These are phyloP conservation scores for Ctenodactylus gundi DNA, from an alignment of 2,113 vertebrate genomes.

Conservation along the genomic window DNA sequence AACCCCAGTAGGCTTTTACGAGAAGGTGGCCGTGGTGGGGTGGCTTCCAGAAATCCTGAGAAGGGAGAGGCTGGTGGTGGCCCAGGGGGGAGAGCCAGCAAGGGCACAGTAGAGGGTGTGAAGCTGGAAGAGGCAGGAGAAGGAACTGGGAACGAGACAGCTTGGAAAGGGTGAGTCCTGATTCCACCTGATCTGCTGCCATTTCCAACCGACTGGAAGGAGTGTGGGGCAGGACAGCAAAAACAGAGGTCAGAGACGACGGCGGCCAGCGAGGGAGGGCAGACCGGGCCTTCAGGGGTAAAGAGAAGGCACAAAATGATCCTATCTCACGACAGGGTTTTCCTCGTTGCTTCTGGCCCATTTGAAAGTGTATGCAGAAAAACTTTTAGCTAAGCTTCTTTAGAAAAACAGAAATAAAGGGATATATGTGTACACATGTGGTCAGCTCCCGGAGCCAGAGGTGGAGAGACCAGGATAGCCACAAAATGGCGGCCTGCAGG, in stretches of 20 bases:
- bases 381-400: too few species aligned
- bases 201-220: background rate
- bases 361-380: background rate
- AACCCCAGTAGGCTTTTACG: background rate
- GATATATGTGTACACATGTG: too few species aligned
- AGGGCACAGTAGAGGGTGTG: too few species aligned
- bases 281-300: background rate
- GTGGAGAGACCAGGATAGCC: too few species aligned
- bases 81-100: background rate
- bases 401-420: too few species aligned
- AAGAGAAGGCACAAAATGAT: background rate
- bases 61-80: background rate
- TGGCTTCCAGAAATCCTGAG: background rate
- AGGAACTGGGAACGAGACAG: too few species aligned
- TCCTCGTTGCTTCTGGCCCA: background rate
- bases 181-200: background rate
- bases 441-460: too few species aligned
- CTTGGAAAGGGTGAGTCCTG: background rate
- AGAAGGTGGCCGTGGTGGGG: background rate
- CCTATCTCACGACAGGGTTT: fast-evolving
- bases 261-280: background rate
- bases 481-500: too few species aligned
- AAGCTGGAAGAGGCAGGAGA: background rate
- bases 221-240: background rate
- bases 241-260: background rate